Percentiles rank a stretch among this genome's conserved stretches.
Conservation (phyloP, 2,797 vertebrate genomes). For the Toxotes lorentzi region DNA sequence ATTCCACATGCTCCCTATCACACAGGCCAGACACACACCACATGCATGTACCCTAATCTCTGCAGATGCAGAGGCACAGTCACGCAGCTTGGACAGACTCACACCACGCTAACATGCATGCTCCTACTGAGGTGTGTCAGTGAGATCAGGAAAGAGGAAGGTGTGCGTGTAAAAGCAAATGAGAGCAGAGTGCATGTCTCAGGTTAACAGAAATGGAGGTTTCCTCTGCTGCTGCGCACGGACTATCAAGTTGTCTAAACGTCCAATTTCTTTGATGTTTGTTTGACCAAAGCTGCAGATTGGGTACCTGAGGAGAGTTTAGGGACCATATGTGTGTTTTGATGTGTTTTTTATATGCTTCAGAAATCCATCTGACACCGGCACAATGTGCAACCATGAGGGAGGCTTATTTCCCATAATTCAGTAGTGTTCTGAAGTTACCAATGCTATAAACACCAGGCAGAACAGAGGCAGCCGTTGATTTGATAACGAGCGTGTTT, state of each 20-base stretch:
- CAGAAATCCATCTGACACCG: slow-evolving; percentile 75
- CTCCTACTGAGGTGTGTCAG: slow-evolving; percentile 17
- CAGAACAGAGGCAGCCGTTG: slow-evolving; percentile 72
- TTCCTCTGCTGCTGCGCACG: slow-evolving; percentile 41
- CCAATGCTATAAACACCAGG: slow-evolving; percentile 55
- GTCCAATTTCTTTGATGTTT: slow-evolving; percentile 71
- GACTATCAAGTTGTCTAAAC: slow-evolving; percentile 62
- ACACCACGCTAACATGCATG: slow-evolving; percentile 14
- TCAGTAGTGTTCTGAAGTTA: slow-evolving; percentile 65
- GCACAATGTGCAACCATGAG: slow-evolving; percentile 41
- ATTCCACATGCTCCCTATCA: slow-evolving; percentile 33
- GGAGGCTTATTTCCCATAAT: slow-evolving; percentile 54
- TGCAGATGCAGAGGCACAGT: background rate
- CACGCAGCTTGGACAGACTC: slow-evolving; percentile 22
- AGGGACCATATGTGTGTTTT: slow-evolving; percentile 67
- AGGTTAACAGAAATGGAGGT: slow-evolving; percentile 46
- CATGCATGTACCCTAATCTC: slow-evolving; percentile 1
- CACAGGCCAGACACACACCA: slow-evolving; percentile 19
- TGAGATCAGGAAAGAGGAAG: slow-evolving; percentile 29
- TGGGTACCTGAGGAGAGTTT: slow-evolving; percentile 45
- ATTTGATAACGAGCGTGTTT: slow-evolving; percentile 77
- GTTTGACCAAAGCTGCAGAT: slow-evolving; percentile 56
- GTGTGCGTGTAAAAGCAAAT: slow-evolving; percentile 45
- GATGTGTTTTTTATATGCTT: slow-evolving; percentile 69
- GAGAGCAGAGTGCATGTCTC: slow-evolving; percentile 35